Evolutionary conservation across 2,888 invertebrate genomes (phyloP), one percentile per base, ranked within the genome.

Genomic region (Plusia festucae): DNA sequence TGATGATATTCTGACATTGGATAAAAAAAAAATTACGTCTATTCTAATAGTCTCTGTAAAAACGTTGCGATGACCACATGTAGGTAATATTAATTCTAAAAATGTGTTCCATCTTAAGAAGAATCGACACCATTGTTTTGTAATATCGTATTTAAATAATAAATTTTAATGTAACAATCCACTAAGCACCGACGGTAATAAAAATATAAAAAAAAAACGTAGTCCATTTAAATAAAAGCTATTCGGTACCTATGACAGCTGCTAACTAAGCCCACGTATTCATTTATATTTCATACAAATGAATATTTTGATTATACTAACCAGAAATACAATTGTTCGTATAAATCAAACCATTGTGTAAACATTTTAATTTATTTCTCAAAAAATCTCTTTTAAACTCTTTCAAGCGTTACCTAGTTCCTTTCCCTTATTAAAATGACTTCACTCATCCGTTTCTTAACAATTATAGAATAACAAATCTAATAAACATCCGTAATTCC

Each of bases 401-500:
- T 49, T 49, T 20, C 20, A 49, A 7, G 18, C 18, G 49, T 49
- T 6, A 11, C 3, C 7, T 11, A 49, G 11, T 49, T 49, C 18
- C 49, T 20, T 20, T 18, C 20, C 6, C 11, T 11, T 16, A 54
- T 13, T 8, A 53, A 0, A 53, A 59, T 53, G 11, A 5, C 24
- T 49, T 22, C 6, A 63, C 18, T 53, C 27, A 55, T 62, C 56
- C 61, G 20, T 52, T 5, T 24, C 9, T n/a, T 56, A 49, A 20
- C 16, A 20, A 49, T 54, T 11, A 16, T 53, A 51, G 52, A 5
- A 15, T 8, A 59, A 2, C 0, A 59, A 73, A 51, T 59, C 44
- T n/a, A 56, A 66, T 65, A 49, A 62, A 76, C 8, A 54, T 46
- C 18, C 9, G 8, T 44, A n/a, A n/a, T n/a, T n/a, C n/a, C n/a